Base-by-base conservation (phyloP, 2,113 vertebrate genomes). In the Zingel zingel region DNA sequence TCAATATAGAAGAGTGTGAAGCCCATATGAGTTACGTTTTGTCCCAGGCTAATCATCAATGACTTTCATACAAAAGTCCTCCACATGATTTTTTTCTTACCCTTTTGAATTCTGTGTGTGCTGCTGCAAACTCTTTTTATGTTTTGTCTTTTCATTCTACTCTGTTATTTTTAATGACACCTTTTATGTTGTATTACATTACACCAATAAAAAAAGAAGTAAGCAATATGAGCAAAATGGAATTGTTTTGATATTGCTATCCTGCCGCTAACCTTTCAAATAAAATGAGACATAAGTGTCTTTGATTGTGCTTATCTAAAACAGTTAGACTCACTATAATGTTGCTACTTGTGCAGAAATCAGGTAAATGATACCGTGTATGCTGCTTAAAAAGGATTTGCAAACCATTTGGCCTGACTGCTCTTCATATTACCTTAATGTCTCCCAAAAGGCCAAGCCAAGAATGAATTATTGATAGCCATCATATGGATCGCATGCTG, bases 361-460 rank as follows among this genome's bases (percentile, higher is more conserved):
- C 80, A 81, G 86, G 85, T 86, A 88, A 92, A 89, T 71, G 89
- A 93, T 91, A 92, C 83, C 48, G 56, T 86, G 84, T 87, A 85
- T 89, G 86, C 86, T 89, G 81, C 89, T 94, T 92, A 90, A 93
- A 93, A 93, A 86, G 92, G 93, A 92, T 94, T 94, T 90, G 86
- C 92, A 90, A 93, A 92, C 86, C 90, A 93, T 92, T 93, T 93
- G 93, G 93, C 89, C 91, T 89, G 87, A 92, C 89, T 93, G 89
- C 94, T 93, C 90, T 94, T 93, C 91, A 92, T 93, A 93, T 94
- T 94, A 94, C 92, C 89, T 92, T 93, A 93, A 94, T 94, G 92
- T 86, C 92, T 94, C 94, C 92, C 94, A 90, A 94, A 94, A 94
- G 93, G 88, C 92, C 92, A 92, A 93, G 90, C 88, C 89, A 89